These are phyloP conservation scores for Heteronetta atricapilla DNA, from an alignment of 2,113 vertebrate genomes.

Conservation along the genomic window DNA sequence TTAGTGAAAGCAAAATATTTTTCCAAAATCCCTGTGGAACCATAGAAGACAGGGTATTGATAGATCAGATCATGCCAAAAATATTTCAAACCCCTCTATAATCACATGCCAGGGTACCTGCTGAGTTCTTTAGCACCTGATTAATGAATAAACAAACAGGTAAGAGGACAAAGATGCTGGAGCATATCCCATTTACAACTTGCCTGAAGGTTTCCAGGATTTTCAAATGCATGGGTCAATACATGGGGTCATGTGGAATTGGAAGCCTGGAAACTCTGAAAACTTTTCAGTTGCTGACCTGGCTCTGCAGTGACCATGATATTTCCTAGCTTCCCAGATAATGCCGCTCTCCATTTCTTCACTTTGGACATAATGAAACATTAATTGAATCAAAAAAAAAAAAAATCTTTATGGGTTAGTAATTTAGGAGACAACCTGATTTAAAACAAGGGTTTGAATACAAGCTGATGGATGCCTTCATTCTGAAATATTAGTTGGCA, in stretches of 20 bases:
- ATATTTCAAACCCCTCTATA: not conserved
- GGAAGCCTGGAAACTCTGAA: not conserved
- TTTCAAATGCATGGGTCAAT: conserved; percentile 31
- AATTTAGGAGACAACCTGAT: conserved; percentile 14
- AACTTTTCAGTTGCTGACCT: not conserved
- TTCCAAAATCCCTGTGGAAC: not conserved
- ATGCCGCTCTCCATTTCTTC: not conserved
- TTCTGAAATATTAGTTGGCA: conserved; percentile 16
- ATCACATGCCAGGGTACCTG: not conserved
- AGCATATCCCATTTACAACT: not conserved
- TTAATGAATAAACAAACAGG: conserved; percentile 46
- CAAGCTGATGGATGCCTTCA: conserved; percentile 1
- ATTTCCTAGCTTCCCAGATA: not conserved
- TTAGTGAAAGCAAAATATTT: not conserved
- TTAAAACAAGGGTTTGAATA: not conserved
- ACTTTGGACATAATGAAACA: conserved; percentile 35
- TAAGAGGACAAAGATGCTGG: not conserved
- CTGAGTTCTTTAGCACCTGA: conserved; percentile 36
- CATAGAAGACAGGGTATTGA: not conserved
- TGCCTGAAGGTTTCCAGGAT: conserved; percentile 29
- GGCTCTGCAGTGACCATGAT: not conserved
- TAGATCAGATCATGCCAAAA: not conserved
- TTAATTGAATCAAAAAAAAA: conserved; percentile 15
- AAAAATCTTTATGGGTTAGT: not conserved
- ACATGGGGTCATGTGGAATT: conserved; percentile 16